phyloP scores from a whole-genome alignment of 2,888 invertebrate species.

The Acleris laterana region DNA sequence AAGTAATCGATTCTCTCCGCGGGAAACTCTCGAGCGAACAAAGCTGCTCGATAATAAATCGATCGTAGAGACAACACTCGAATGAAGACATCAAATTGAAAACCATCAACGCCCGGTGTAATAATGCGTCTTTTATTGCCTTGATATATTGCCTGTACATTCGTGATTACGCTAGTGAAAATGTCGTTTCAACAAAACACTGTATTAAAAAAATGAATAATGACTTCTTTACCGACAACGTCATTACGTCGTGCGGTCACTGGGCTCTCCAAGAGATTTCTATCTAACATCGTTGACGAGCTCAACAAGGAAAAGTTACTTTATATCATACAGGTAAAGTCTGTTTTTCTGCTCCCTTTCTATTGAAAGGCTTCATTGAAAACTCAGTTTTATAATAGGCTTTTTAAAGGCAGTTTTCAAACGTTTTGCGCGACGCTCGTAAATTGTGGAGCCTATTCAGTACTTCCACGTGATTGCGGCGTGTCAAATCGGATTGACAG shows the following conservation, averaged over 20 bases:
- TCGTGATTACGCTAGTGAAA: slow-evolving; percentile 82
- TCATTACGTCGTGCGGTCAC: slow-evolving; percentile 77
- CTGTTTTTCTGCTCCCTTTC: slow-evolving; percentile 40
- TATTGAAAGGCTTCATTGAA: slow-evolving; percentile 45
- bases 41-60: slow-evolving; percentile 35
- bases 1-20: slow-evolving; percentile 32
- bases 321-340: slow-evolving; percentile 45
- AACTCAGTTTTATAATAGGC: slow-evolving; percentile 52
- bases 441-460: slow-evolving; percentile 56
- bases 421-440: slow-evolving; percentile 41
- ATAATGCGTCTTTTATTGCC: slow-evolving; percentile 74
- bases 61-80: slow-evolving; percentile 46
- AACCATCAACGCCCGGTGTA: slow-evolving; percentile 67
- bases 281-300: slow-evolving; percentile 57
- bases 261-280: slow-evolving; percentile 69
- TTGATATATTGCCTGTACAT: slow-evolving; percentile 79
- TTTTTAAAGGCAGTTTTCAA: slow-evolving; percentile 52
- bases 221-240: slow-evolving; percentile 80
- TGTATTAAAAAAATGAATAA: slow-evolving; percentile 84
- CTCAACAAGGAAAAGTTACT: slow-evolving; percentile 46
- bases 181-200: slow-evolving; percentile 83
- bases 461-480: slow-evolving; percentile 72
- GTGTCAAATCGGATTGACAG: slow-evolving; percentile 80
- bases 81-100: slow-evolving; percentile 80
- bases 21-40: slow-evolving; percentile 15